Base-by-base conservation (phyloP, 2,113 vertebrate species). In the Alligator sinensis region DNA sequence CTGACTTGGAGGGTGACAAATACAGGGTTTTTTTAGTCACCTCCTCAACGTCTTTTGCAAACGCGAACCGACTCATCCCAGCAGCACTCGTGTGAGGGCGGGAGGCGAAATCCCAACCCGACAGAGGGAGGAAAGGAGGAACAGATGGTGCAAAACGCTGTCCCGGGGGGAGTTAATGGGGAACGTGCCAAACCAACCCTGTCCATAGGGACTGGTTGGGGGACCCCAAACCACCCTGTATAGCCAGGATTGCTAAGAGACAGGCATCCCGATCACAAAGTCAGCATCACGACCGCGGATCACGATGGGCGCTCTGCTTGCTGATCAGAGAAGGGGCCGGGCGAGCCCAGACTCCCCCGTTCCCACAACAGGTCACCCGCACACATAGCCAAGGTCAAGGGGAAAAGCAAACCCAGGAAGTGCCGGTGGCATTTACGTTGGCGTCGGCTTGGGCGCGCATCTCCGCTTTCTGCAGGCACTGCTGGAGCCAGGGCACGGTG, bases 401-500 rank as follows among this genome's bases (percentile, higher is more conserved):
- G 60, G 60, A 30, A 21, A 38, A 34, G 28, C 47, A 30, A 27
- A 8, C 21, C 22, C 61, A 62, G 19, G 24, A 19, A 62, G 27
- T 11, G 47, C 34, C 34, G 11, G 59, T 4, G 9, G 19, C 9
- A 47, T 87, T 92, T 80, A 97, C 97, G 79, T 96, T 96, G 63
- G 74, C 22, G 25, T 97, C 93, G 0, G 66, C 21, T 1, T 13
- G 30, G 34, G 92, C 60, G 6, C 80, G 80, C 12, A 18, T 11
- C 3, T 4, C 38, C 1, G 84, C 22, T 24, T 12, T 77, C 4
- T 84, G 82, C 63, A 97, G 70, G 47, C 93, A 92, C 47, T 95
- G 83, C 55, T 89, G 89, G 84, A 98, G 47, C 97, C 97, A 97
- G 9, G 90, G 77, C 47, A 94, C 64, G 21, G 96, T 86, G 64